These are phyloP conservation scores for Donacobius atricapilla DNA, from an alignment of 2,113 vertebrate genomes.

Conservation along the genomic window DNA sequence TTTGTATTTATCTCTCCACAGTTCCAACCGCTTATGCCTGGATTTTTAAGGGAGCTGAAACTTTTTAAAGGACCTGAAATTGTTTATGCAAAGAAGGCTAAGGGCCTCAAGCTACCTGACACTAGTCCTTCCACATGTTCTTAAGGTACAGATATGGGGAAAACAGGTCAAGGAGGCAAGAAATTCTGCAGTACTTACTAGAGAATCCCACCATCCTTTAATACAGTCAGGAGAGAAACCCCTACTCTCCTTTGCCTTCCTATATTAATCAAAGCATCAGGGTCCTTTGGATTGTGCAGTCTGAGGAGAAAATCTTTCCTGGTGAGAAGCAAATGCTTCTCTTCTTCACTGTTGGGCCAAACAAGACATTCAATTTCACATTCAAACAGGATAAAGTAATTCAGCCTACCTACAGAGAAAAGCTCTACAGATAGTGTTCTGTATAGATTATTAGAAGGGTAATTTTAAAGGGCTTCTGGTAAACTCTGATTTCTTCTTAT, in stretches of 20 bases:
- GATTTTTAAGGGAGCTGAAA: background rate
- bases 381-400: background rate
- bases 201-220: background rate
- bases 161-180: background rate
- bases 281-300: background rate
- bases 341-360: background rate
- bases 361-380: background rate
- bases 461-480: background rate
- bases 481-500: background rate
- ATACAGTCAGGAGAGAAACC: background rate
- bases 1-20: background rate
- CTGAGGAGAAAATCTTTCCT: background rate
- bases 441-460: background rate
- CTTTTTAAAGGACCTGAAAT: background rate
- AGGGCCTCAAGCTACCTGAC: background rate
- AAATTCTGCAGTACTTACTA: background rate
- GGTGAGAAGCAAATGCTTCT: background rate
- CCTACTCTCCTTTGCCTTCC: background rate
- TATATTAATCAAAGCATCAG: background rate
- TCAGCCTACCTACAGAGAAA: background rate
- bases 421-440: background rate
- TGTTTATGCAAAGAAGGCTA: background rate
- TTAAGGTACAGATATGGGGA: background rate
- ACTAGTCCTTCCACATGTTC: background rate
- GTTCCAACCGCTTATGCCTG: background rate